Percentiles rank a stretch among this genome's conserved stretches.
These are phyloP conservation scores for Tragopan temminckii DNA, from an alignment of 2,797 vertebrate genomes.

Conservation along the genomic window DNA sequence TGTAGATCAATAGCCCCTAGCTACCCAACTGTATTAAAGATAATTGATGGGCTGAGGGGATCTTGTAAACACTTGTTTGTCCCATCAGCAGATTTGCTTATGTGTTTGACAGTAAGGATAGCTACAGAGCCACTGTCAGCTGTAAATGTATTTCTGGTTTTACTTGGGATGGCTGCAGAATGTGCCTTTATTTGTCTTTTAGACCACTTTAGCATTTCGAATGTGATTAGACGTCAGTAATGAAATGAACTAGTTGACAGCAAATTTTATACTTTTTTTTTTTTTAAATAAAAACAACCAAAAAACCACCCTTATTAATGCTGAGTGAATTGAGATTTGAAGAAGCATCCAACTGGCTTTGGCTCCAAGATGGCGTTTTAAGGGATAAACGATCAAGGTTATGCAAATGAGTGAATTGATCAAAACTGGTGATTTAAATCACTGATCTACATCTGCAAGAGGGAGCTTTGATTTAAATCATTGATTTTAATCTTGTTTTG, in stretches of 20 bases:
- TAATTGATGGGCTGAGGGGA: constrained; percentile 47
- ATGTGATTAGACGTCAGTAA: not conserved
- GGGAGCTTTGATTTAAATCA: constrained; percentile 73
- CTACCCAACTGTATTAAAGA: constrained; percentile 34
- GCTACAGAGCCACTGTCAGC: not conserved
- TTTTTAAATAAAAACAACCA: not conserved
- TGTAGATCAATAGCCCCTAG: constrained; percentile 28
- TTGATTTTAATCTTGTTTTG: constrained; percentile 73
- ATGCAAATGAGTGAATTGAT: constrained; percentile 71
- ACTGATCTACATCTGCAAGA: constrained; percentile 68
- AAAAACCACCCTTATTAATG: not conserved
- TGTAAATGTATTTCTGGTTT: not conserved
- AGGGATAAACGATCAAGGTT: constrained; percentile 59
- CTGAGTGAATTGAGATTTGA: not conserved
- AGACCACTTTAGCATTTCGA: not conserved
- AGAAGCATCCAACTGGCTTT: not conserved
- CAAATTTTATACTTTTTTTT: not conserved
- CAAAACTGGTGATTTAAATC: constrained; percentile 67
- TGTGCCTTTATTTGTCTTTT: not conserved
- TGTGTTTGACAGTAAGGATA: not conserved
- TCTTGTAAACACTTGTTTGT: constrained; percentile 59
- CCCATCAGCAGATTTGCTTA: constrained; percentile 41
- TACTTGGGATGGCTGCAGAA: not conserved
- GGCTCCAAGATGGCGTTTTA: constrained; percentile 45
- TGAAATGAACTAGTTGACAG: not conserved